Conservation (phyloP, 2,797 vertebrate genomes). For the Esox lucius region DNA sequence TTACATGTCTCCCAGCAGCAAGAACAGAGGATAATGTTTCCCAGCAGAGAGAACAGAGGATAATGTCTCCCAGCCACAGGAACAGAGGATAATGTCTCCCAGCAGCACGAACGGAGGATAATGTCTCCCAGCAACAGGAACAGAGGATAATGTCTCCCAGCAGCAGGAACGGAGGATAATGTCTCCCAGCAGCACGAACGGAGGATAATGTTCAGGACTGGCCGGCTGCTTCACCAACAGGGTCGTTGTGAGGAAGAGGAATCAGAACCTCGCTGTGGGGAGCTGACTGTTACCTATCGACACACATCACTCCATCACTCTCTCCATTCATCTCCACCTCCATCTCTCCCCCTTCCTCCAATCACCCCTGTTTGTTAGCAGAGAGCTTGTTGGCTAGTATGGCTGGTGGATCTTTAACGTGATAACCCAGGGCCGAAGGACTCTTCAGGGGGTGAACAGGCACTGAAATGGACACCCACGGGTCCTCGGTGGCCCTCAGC, state of each 20-base stretch:
- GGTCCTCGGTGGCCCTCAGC: slow-evolving; percentile 21
- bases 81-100: no score
- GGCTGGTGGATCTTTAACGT: slow-evolving; percentile 69
- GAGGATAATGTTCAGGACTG: slow-evolving; percentile 45
- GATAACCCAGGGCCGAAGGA: slow-evolving; percentile 61
- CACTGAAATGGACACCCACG: slow-evolving; percentile 40
- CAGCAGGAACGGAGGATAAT: no score
- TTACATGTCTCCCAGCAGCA: slow-evolving; percentile 23
- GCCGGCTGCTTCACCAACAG: slow-evolving; percentile 32
- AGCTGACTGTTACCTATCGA: slow-evolving; percentile 42
- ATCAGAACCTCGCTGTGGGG: slow-evolving; percentile 46
- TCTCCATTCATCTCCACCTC: not conserved
- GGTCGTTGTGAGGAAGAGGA: slow-evolving; percentile 25
- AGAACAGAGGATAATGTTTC: no score
- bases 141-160: no score
- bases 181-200: no score
- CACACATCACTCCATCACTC: slow-evolving; percentile 38
- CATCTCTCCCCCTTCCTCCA: not conserved
- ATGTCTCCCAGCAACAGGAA: no score
- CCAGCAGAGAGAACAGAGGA: no score
- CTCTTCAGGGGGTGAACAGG: slow-evolving; percentile 54
- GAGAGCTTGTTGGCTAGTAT: slow-evolving; percentile 71
- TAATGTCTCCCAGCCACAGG: no score
- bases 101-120: no score
- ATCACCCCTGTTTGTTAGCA: slow-evolving; percentile 64